Evolutionary conservation across 2,888 invertebrate species (phyloP), one percentile per base, ranked within the genome.

Genomic region (Venusia cambrica): DNA sequence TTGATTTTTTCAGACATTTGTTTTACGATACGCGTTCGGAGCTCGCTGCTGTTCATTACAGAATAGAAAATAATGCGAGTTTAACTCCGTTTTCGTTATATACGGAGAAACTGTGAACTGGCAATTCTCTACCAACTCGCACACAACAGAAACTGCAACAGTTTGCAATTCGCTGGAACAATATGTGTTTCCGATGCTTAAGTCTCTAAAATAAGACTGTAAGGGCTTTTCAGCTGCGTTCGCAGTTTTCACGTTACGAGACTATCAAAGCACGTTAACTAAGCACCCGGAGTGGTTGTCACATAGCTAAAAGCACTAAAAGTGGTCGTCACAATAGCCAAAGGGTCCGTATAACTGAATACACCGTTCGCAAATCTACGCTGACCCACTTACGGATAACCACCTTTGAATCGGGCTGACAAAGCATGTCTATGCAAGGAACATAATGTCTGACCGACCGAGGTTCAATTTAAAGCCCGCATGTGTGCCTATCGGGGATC

Each of bases 381-480:
- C 57, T 80, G 81, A 78, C 83, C 84, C 70, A 83, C 64, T 80
- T 84, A 73, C 58, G 57, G 62, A 58, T 65, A 76, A 72, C 69
- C 72, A 76, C 77, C 76, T 79, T 77, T 77, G 74, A 77, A 77
- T 76, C 49, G 64, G 58, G 47, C 62, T 69, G 72, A 80, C 78
- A 83, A 81, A 77, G 78, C 78, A 73, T 67, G 73, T 79, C 74
- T 65, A 69, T 70, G 70, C 74, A 69, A 69, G 40, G 76, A 73
- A 74, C 79, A 76, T 75, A 73, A 80, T 77, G 72, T 73, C 67
- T 61, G 68, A 54, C 54, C 55, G 60, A 56, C 62, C 62, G 58
- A 61, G 66, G 73, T 67, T 72, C 77, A 74, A 78, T 81, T 74
- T 71, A 72, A 67, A 67, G 62, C 81, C 80, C 78, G 75, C 72